Conservation (phyloP, 2,797 vertebrate genomes). For the Cyprinella venusta region DNA sequence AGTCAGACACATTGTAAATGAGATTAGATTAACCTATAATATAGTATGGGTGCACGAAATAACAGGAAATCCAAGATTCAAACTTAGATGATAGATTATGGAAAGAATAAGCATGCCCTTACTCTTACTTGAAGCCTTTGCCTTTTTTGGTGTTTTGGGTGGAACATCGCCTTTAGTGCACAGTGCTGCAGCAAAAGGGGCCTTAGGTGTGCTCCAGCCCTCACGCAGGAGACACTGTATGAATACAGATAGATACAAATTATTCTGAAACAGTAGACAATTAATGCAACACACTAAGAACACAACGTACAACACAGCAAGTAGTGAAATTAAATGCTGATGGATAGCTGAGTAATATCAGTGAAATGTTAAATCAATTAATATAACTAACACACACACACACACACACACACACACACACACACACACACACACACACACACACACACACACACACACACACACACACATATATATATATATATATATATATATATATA, state of each 20-base stretch:
- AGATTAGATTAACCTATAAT: not conserved
- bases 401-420: too few relatives aligned
- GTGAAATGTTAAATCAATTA: too few relatives aligned
- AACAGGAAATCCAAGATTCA: not conserved
- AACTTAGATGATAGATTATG: not conserved
- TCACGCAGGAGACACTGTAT: constrained; percentile 67
- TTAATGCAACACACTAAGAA: not conserved
- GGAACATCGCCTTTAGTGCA: constrained; percentile 68
- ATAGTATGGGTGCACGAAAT: not conserved
- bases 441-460: too few relatives aligned
- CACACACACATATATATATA: too few relatives aligned
- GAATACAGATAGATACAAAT: not conserved
- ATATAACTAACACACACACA: too few relatives aligned
- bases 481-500: too few relatives aligned
- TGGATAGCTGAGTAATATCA: too few relatives aligned
- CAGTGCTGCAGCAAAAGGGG: constrained; percentile 55
- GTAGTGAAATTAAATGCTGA: too few relatives aligned
- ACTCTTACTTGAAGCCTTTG: constrained; percentile 68
- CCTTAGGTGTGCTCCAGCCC: constrained; percentile 63
- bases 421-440: too few relatives aligned
- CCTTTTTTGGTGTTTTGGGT: constrained; percentile 60
- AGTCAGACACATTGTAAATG: not conserved
- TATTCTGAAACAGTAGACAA: not conserved
- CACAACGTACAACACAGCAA: too few relatives aligned
- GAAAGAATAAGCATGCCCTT: constrained; percentile 50